Base-by-base conservation (phyloP, 2,888 invertebrate genomes). In the Drosophila ochracea region DNA sequence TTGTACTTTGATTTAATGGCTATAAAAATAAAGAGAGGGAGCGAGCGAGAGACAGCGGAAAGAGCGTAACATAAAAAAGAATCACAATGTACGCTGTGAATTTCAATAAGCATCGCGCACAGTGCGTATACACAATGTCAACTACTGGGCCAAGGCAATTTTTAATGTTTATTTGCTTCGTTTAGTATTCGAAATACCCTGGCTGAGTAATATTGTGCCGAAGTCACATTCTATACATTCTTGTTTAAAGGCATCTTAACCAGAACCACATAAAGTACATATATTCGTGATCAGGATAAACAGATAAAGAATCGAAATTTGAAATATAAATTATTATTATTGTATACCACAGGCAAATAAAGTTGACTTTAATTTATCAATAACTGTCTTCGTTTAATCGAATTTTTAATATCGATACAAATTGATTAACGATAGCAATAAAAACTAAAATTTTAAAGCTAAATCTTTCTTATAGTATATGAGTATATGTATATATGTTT, bases 1-100 rank as follows among this genome's bases (percentile, higher is more conserved):
- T 86, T 83, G 84, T 74, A 85, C 84, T 88, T 80, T 85, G 85
- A 90, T 85, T 85, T 85, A 85, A 85, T 90, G 86, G 86, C 83
- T 62, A 75, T 85, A 80, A 85, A 85, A 80, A 83, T 61, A 49
- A 50, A 39, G 49, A 55, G 31, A 16, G 21, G 5, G 9, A 16
- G 21, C 1, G 13, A n/a, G 50, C 9, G n/a, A 52, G 30, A 35
- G 10, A 6, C 3, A 19, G 21, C 54, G 19, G 7, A 57, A 71
- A 65, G 61, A 58, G 62, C 72, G 71, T 68, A 80, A 60, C 68
- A 69, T 67, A 70, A 63, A 66, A 55, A 47, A 30, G 62, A 68
- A 65, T 50, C 83, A 73, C 57, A 85, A 72, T 73, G 64, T 78
- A 72, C 69, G 90, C 90, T 73, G 72, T 88, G 88, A 85, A 90